Base-by-base conservation (phyloP, 1,140 invertebrate genomes). In the Wiebesia pumilae region DNA sequence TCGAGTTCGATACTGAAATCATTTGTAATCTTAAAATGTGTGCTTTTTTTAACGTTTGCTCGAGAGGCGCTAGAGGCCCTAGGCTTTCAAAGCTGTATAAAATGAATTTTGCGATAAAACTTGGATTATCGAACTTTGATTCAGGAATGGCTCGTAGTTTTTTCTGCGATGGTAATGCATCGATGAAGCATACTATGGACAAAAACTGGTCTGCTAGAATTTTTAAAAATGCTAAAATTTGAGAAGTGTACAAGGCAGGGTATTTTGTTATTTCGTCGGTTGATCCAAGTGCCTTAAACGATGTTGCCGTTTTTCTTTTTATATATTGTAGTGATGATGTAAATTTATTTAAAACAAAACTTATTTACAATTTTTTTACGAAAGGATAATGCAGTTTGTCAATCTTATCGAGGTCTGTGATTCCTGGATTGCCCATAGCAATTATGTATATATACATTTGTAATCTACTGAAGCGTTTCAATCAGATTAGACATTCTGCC, bases 381-480 rank as follows among this genome's bases (percentile, higher is more conserved):
- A 80, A 69, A 83, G 33, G n/a, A 67, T 87, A 69, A 83, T 87
- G 33, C 73, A 87, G 35, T 87, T 87, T 69, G 33, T 80, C 62
- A 82, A 81, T 67, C 62, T 80, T 87, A 21, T 87, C 43, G 35
- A 80, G 67, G 33, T 83, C 75, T 87, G 85, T 86, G 85, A 83
- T 86, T 86, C 40, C 33, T 82, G 58, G 71, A 86, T 86, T 86
- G 85, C 85, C 77, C 40, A 80, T 62, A 83, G 86, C 73, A 87
- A 87, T 81, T 83, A 38, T 38, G 58, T 78, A 62, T 54, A 83
- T 79, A 38, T 81, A 85, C 58, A 85, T 85, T 79, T 75, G 71
- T 81, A 75, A 83, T 79, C 51, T 83, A 82, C 38, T 77, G 19
- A 71, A 82, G 43, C 80, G 58, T 83, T 82, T 88, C 80, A 80